Conservation (phyloP, 2,888 invertebrate species). For the Microctonus aethiopoides region DNA sequence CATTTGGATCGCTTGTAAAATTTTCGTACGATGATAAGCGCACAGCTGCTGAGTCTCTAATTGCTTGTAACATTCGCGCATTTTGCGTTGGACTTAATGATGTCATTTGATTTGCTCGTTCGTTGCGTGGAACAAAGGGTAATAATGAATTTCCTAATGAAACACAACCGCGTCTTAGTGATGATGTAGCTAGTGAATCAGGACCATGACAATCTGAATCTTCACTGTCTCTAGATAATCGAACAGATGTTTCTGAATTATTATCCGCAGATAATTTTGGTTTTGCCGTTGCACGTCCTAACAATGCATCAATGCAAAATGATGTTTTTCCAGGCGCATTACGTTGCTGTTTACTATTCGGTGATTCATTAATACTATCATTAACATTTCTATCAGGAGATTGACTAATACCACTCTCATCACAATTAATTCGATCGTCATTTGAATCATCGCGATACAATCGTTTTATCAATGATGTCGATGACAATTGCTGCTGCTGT, state of each 20-base stretch:
- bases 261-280: constrained; percentile 5
- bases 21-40: constrained; percentile 19
- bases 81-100: not conserved
- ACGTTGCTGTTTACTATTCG: constrained; percentile 32
- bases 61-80: constrained; percentile 28
- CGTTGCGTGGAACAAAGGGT: constrained; percentile 39
- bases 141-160: constrained; percentile 42
- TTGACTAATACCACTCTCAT: constrained; percentile 27
- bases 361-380: constrained; percentile 36
- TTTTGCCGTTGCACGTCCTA: constrained; percentile 72
- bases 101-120: not conserved
- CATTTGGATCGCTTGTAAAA: constrained; percentile 7
- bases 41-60: constrained; percentile 18
- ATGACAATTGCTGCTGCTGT: not conserved
- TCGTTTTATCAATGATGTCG: constrained; percentile 2
- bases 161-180: constrained; percentile 7
- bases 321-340: constrained; percentile 73
- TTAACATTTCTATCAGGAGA: constrained; percentile 31
- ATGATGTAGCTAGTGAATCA: constrained; percentile 10
- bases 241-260: constrained; percentile 1
- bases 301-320: constrained; percentile 90
- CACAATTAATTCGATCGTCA: constrained; percentile 27
- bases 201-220: not conserved
- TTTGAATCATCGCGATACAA: constrained; percentile 14
- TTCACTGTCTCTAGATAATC: constrained; percentile 7